phyloP scores from a whole-genome alignment of 2,113 vertebrate genomes.

The Electrona antarctica region DNA sequence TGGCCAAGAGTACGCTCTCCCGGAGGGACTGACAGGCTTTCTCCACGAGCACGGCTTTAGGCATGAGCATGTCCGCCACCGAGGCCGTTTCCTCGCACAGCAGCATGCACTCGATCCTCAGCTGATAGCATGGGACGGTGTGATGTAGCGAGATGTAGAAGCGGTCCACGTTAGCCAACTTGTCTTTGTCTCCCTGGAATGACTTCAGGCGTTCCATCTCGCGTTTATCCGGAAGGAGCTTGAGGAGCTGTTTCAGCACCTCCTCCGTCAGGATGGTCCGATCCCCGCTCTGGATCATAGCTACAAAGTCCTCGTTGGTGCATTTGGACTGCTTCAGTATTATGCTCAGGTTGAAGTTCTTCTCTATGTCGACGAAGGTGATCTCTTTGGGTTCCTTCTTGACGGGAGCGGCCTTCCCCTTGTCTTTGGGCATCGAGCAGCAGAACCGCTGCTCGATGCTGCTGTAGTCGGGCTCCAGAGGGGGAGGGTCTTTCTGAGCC shows the following conservation, averaged over 20 bases:
- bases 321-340: constrained; percentile 98
- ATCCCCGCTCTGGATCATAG: constrained; percentile 88
- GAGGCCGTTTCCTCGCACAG: constrained; percentile 85
- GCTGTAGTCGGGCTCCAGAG: constrained; percentile 87
- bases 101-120: constrained; percentile 93
- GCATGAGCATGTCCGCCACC: constrained; percentile 87
- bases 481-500: constrained; percentile 62
- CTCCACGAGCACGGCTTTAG: constrained; percentile 85
- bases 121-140: constrained; percentile 86
- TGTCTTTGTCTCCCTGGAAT: constrained; percentile 87
- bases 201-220: constrained; percentile 94
- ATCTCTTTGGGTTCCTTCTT: constrained; percentile 82
- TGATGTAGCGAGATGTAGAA: constrained; percentile 88
- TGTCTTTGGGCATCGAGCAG: constrained; percentile 88
- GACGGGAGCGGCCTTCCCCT: constrained; percentile 67
- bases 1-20: constrained; percentile 83
- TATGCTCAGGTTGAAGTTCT: constrained; percentile 97
- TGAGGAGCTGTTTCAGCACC: constrained; percentile 91
- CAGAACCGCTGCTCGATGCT: constrained; percentile 96
- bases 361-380: constrained; percentile 95
- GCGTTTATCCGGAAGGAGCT: constrained; percentile 94
- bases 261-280: constrained; percentile 90
- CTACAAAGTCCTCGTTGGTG: constrained; percentile 86
- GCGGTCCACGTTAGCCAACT: constrained; percentile 87
- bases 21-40: constrained; percentile 86